A percentile compares a stretch with the other conserved stretches of the same genome.
These are phyloP conservation scores for Crocuta crocuta DNA, from an alignment of 2,113 vertebrate genomes.

Conservation along the genomic window DNA sequence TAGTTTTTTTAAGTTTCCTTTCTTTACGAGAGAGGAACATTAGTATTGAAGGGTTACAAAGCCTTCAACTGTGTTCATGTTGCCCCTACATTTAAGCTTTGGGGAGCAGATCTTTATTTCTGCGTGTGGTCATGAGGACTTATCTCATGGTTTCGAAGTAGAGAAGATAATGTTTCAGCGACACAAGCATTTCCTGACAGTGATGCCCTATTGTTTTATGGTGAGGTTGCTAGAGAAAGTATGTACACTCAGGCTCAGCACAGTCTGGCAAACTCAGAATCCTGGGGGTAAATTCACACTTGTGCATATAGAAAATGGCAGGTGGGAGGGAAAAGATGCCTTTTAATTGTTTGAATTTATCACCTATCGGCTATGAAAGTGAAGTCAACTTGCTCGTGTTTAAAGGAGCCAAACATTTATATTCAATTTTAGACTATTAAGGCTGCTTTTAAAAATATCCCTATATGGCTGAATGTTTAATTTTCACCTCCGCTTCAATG, in stretches of 20 bases:
- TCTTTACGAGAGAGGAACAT: neutral
- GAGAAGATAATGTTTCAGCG: neutral
- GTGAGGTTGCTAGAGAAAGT: neutral
- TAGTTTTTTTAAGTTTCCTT: neutral
- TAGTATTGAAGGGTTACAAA: neutral
- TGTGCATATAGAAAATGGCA: neutral
- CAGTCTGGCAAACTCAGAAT: neutral
- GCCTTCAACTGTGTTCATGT: neutral
- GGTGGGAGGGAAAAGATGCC: neutral
- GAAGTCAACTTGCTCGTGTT: slow-evolving; percentile 44
- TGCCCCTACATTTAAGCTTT: neutral
- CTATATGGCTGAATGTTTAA: slow-evolving; percentile 46
- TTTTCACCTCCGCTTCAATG: slow-evolving; percentile 61
- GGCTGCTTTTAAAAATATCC: slow-evolving; percentile 14
- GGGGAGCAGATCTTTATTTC: neutral
- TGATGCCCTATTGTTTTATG: accelerated
- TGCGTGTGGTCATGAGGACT: neutral
- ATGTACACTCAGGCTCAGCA: neutral
- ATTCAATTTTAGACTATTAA: slow-evolving; percentile 37
- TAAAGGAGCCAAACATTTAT: slow-evolving; percentile 55
- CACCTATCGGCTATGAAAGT: neutral
- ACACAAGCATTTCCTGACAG: neutral
- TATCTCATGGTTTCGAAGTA: neutral
- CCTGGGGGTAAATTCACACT: neutral
- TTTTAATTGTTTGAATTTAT: slow-evolving; percentile 36